phyloP scores from a whole-genome alignment of 2,888 invertebrate genomes.

The Drosophila paucipuncta region DNA sequence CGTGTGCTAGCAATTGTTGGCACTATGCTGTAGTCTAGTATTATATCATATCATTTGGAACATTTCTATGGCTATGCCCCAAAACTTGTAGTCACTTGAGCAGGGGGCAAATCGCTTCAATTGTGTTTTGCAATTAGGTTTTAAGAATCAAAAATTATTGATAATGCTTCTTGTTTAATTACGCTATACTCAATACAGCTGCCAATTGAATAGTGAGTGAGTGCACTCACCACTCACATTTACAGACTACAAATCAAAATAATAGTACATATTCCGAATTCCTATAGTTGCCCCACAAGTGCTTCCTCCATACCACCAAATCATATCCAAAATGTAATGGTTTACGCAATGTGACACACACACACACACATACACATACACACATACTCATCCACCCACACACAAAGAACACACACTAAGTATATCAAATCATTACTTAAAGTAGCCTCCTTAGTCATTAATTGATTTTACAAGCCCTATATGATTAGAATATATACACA shows the following conservation, averaged over 20 bases:
- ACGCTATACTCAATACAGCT: constrained; percentile 49
- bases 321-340: constrained; percentile 42
- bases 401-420: constrained; percentile 30
- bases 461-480: constrained; percentile 61
- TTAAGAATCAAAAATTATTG: constrained; percentile 44
- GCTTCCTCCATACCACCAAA: constrained; percentile 71
- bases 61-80: constrained; percentile 16
- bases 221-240: constrained; percentile 23
- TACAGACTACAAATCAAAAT: constrained; percentile 42
- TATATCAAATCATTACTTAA: constrained; percentile 73
- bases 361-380: background rate
- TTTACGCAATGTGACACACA: constrained; percentile 26
- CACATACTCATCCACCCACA: constrained; percentile 1
- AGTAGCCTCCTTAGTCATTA: constrained; percentile 71
- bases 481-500: constrained; percentile 55
- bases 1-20: constrained; percentile 25
- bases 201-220: constrained; percentile 48
- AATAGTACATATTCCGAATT: constrained; percentile 53
- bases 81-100: constrained; percentile 23
- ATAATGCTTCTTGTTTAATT: constrained; percentile 26
- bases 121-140: constrained; percentile 52
- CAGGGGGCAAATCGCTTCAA: constrained; percentile 47
- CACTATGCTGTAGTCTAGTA: constrained; percentile 38
- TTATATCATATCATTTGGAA: constrained; percentile 50
- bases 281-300: constrained; percentile 72